A percentile compares a stretch with the other conserved stretches of the same genome.
phyloP scores from a whole-genome alignment of 2,888 invertebrate species.

The Parochlus steinenii region DNA sequence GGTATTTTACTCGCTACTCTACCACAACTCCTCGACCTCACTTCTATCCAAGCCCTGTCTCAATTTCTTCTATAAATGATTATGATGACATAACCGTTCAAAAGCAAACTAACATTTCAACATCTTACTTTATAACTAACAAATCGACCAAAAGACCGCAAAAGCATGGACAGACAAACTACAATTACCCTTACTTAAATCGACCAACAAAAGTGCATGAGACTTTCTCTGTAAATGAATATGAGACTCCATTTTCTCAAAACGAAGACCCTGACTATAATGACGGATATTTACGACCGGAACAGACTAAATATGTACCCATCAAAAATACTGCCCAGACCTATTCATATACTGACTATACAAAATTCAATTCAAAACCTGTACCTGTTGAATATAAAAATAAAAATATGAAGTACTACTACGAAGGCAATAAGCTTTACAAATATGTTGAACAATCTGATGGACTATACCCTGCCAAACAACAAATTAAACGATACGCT shows the following conservation, averaged over 20 bases:
- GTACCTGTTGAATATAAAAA: too few relatives aligned
- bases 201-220: too few relatives aligned
- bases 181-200: neutral
- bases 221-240: conserved; percentile 2
- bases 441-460: conserved; percentile 1
- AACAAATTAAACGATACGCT: conserved; percentile 3
- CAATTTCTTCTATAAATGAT: conserved; percentile 6
- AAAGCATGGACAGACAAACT: neutral
- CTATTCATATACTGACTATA: conserved; percentile 14
- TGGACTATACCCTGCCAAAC: conserved; percentile 4
- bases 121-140: conserved; percentile 9
- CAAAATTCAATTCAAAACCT: conserved; percentile 2
- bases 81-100: neutral
- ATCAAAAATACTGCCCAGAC: conserved; percentile 14
- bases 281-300: conserved; percentile 24
- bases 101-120: conserved; percentile 6
- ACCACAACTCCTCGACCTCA: conserved; percentile 1
- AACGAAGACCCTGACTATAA: conserved; percentile 16
- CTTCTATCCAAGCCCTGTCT: neutral
- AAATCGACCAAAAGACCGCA: conserved; percentile 5
- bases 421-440: conserved; percentile 7
- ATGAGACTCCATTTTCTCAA: neutral
- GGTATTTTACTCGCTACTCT: conserved; percentile 3
- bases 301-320: conserved; percentile 20
- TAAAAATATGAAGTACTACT: conserved; percentile 3